phyloP scores from a whole-genome alignment of 2,113 vertebrate species.

The Ictidomys tridecemlineatus region DNA sequence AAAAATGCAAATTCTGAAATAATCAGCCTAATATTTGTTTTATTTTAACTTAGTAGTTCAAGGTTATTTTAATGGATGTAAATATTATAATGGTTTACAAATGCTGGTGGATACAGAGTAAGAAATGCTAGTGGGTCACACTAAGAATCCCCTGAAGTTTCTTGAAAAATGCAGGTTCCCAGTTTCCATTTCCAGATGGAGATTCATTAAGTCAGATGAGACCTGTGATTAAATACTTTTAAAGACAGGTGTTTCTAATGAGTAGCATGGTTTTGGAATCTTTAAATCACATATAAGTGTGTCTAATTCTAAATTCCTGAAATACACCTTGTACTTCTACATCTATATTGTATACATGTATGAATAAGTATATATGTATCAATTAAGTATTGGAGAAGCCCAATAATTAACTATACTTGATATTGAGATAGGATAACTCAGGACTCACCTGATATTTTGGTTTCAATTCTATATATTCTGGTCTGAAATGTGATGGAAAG shows the following conservation, averaged over 20 bases:
- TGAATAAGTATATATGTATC: neutral
- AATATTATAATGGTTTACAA: slow-evolving; percentile 48
- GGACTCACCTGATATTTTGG: slow-evolving; percentile 68
- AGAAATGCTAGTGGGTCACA: neutral
- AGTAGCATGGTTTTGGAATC: slow-evolving; percentile 23
- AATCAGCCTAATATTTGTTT: slow-evolving; percentile 31
- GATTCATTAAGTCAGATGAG: neutral
- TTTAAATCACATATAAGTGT: neutral
- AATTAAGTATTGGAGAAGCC: slow-evolving; percentile 29
- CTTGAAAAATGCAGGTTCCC: slow-evolving; percentile 51
- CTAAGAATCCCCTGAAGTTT: neutral
- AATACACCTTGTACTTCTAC: no score
- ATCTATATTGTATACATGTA: no score
- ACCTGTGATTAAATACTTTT: slow-evolving; percentile 14
- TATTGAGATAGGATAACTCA: slow-evolving; percentile 22
- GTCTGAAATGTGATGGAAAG: neutral
- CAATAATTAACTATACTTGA: slow-evolving; percentile 18
- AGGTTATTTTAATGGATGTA: slow-evolving; percentile 11
- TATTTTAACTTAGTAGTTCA: slow-evolving; percentile 51
- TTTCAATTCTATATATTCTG: slow-evolving; percentile 40
- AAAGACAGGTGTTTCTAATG: slow-evolving; percentile 21
- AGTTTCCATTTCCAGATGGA: neutral
- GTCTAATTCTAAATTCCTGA: no score
- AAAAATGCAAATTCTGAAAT: slow-evolving; percentile 60
- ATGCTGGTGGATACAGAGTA: neutral